Percentiles rank a stretch among this genome's conserved stretches.
phyloP scores from a whole-genome alignment of 2,888 invertebrate species.

The Tinea semifulvella region DNA sequence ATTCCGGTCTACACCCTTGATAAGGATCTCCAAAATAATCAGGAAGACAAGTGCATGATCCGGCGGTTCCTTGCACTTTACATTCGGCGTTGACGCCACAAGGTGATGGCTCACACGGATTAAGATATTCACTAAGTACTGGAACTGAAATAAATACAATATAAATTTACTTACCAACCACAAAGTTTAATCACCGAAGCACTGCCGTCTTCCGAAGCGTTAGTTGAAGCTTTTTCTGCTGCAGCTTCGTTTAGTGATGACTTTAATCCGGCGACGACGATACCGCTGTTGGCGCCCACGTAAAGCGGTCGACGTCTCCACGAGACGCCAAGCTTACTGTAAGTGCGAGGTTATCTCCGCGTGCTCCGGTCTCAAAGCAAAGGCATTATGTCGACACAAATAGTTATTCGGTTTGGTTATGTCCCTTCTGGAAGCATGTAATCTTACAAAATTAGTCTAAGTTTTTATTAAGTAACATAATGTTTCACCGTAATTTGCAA shows the following conservation, averaged over 20 bases:
- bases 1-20: conserved; percentile 76
- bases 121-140: conserved; percentile 49
- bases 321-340: conserved; percentile 64
- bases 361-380: conserved; percentile 60
- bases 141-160: conserved; percentile 51
- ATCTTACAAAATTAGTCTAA: conserved; percentile 25
- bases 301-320: conserved; percentile 45
- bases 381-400: conserved; percentile 61
- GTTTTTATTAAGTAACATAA: conserved; percentile 27
- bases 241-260: conserved; percentile 58
- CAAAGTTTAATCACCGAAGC: conserved; percentile 49
- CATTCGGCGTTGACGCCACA: conserved; percentile 80
- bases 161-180: conserved; percentile 20
- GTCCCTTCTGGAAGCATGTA: conserved; percentile 53
- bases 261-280: conserved; percentile 47
- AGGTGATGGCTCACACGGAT: conserved; percentile 71
- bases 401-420: conserved; percentile 50
- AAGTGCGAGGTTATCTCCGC: conserved; percentile 67
- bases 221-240: conserved; percentile 63
- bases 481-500: conserved; percentile 36
- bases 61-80: conserved; percentile 75
- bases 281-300: conserved; percentile 53
- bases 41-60: conserved; percentile 75
- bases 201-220: conserved; percentile 62
- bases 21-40: conserved; percentile 82